Base-by-base conservation (phyloP, 2,888 invertebrate genomes). In the Eristalis pertinax region DNA sequence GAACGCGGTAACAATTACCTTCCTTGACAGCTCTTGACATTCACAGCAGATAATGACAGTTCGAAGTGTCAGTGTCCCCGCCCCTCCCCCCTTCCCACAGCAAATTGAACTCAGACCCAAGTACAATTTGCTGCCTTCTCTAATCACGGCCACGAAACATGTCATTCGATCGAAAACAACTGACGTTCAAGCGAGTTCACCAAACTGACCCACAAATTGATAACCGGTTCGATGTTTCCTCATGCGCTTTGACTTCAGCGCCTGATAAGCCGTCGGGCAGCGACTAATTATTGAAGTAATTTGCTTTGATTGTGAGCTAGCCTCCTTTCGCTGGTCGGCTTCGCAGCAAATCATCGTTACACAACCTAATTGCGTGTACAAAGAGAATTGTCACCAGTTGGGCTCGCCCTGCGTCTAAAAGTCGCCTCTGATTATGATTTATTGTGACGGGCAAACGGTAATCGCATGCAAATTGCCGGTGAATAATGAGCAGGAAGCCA, bases 391-490 rank as follows among this genome's bases (percentile, higher is more conserved):
- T 65, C 58, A 74, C 56, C 43, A 41, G 19, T 19, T 19, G 29
- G 69, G 60, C 60, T 11, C 38, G 70, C 60, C 24, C 60, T 60
- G 26, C 15, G 26, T 24, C 19, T 22, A 13, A 15, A 1, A 24
- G 13, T 26, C 60, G 15, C 24, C 60, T 64, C 38, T 70, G 64
- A 69, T 70, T 70, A 70, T 72, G 78, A 78, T 72, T 78, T 78
- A 78, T 70, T 70, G 65, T 65, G 78, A 72, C 72, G 63, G 41
- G 70, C 38, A 22, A 24, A n/a, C n/a, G 19, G 67, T 62, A 79
- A 79, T 73, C 73, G 73, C 67, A 79, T 79, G 79, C 67, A 79
- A 79, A 79, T 79, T 79, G 32, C 56, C 58, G 7, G 7, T 41
- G 70, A 78, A 70, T 70, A 70, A 64, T 70, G 56, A 70, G 38